Evolutionary conservation across 23 tunicate genomes (phyloP).

Genomic region (Clavelina lepadiformis): DNA sequence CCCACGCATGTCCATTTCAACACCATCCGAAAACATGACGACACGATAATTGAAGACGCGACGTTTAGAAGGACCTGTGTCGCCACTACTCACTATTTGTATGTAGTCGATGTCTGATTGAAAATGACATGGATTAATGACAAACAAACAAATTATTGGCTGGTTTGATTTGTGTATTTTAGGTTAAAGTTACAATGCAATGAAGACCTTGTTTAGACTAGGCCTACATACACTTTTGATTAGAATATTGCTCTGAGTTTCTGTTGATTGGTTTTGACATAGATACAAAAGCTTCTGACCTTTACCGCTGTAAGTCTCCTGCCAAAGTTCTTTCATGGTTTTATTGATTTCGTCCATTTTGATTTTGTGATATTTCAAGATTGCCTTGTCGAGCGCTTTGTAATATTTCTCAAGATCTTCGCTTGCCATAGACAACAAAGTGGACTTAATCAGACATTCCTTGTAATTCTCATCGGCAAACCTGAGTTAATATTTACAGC

Average conservation of each 20-base stretch:
- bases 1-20: conserved; percentile 89
- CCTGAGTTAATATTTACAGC: conserved; percentile 3
- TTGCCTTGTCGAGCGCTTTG: conserved; percentile 82
- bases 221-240: no score
- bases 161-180: no score
- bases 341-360: conserved; percentile 88
- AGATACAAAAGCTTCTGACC: conserved; percentile 13
- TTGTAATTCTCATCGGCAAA: conserved; percentile 52
- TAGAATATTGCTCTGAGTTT: no score
- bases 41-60: conserved; percentile 78
- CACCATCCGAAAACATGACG: conserved; percentile 51
- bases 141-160: no score
- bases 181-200: no score
- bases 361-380: conserved; percentile 71
- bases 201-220: no score
- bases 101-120: conserved; percentile 82
- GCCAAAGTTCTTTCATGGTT: conserved; percentile 80
- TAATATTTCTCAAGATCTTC: conserved; percentile 83
- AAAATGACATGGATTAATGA: no score
- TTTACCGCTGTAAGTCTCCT: conserved; percentile 75
- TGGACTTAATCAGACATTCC: conserved; percentile 26
- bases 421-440: conserved; percentile 29
- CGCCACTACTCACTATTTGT: conserved; percentile 64
- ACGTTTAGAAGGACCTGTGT: conserved; percentile 31
- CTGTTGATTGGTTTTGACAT: not conserved